Evolutionary conservation across 2,113 vertebrate genomes (phyloP), one percentile per base, ranked within the genome.

Genomic region (Petrocephalus microphthalmus): DNA sequence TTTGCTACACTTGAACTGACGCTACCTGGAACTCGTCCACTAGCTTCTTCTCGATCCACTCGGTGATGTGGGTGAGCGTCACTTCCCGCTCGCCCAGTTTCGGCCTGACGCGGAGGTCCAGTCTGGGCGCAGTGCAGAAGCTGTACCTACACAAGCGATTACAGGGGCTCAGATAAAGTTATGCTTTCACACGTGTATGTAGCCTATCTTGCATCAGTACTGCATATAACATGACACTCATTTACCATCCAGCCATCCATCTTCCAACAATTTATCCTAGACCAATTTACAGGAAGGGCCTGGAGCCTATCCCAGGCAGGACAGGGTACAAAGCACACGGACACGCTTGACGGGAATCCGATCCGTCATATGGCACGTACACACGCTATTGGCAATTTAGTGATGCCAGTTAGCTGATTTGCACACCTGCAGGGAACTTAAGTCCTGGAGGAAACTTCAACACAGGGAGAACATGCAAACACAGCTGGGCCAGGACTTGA

Each of bases 21-120:
- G 0, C 87, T 89, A 98, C 97, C 96, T 98, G 96, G 86, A 98
- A 97, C 89, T 98, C 97, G 0, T 96, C 95, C 92, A 97, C 94
- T 42, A 97, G 94, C 90, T 97, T 98, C 92, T 92, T 97, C 92
- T 97, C 96, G 0, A 98, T 98, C 96, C 96, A 97, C 90, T 97
- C 97, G 0, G 95, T 97, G 87, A 97, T 95, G 0, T 97, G 97
- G 45, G 96, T 96, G 88, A 97, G 96, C 0, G 96, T 97, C 90
- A 98, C 96, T 91, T 97, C 96, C 89, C 97, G 88, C 90, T 97
- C 97, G 0, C 97, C 97, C 33, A 97, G 94, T 91, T 97, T 97
- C 0, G 97, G 97, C 2, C 92, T 90, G 25, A 98, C 97, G 53
- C 92, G 95, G 88, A 98, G 93, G 89, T 98, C 97, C 91, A 98